Conservation (phyloP, 2,113 vertebrate genomes). For the Pseudopipra pipra region DNA sequence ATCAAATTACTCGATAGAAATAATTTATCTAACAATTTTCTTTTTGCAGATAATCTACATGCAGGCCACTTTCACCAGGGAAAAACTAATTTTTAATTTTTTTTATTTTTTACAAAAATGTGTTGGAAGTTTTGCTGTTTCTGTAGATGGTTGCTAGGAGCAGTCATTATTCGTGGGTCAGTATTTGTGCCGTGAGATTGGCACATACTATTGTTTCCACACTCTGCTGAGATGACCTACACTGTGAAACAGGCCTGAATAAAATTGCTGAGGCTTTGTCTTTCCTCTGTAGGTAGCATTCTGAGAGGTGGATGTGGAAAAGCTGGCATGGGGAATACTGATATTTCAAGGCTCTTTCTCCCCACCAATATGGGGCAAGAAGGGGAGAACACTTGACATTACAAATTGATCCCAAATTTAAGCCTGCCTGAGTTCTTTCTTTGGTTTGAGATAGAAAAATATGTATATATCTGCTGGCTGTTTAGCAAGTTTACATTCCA, state of each 20-base stretch:
- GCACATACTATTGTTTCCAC: conserved; percentile 1
- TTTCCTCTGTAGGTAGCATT: neutral
- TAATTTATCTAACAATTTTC: conserved; percentile 48
- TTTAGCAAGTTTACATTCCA: conserved; percentile 38
- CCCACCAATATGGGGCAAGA: neutral
- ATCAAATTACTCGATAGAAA: conserved; percentile 65
- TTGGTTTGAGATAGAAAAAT: neutral
- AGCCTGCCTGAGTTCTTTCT: neutral
- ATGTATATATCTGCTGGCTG: neutral
- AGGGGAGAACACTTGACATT: accelerated
- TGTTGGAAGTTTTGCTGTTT: neutral
- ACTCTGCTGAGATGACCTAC: conserved; percentile 5
- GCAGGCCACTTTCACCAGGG: neutral
- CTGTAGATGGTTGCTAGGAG: neutral
- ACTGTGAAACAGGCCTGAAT: neutral
- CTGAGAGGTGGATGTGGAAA: neutral
- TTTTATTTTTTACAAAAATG: neutral
- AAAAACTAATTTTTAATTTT: neutral
- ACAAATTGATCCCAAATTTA: neutral
- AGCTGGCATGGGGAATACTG: neutral
- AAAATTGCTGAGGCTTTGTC: conserved; percentile 29
- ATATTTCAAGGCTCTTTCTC: neutral
- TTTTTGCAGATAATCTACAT: neutral
- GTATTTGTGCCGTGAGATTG: conserved; percentile 14
- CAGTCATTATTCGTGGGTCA: neutral